A percentile compares a stretch with the other conserved stretches of the same genome.
phyloP scores from a whole-genome alignment of 1,140 invertebrate genomes.

The Capitella teleta region DNA sequence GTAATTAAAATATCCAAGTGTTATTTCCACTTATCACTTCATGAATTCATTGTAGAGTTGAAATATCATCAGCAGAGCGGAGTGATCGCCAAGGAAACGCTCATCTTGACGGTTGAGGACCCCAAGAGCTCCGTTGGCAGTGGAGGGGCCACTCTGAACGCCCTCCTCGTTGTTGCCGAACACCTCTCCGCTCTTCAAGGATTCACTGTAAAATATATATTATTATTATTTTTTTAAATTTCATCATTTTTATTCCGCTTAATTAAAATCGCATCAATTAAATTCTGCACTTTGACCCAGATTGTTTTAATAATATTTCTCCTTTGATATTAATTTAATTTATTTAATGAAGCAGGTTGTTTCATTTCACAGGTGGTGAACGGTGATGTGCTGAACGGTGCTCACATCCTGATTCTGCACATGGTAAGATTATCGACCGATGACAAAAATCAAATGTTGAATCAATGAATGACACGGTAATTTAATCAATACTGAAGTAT shows the following conservation, averaged over 20 bases:
- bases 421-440: too few species aligned
- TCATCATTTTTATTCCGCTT: too few species aligned
- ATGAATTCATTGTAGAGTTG: conserved; percentile 29
- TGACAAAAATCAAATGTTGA: too few species aligned
- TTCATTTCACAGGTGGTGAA: conserved; percentile 37
- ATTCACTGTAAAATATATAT: conserved; percentile 30
- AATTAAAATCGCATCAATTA: too few species aligned
- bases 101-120: conserved; percentile 41
- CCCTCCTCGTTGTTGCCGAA: conserved; percentile 44
- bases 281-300: too few species aligned
- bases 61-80: conserved; percentile 33
- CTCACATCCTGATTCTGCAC: conserved; percentile 44
- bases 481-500: too few species aligned
- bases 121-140: conserved; percentile 43
- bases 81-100: conserved; percentile 29
- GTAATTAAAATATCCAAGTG: conserved; percentile 16
- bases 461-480: too few species aligned
- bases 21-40: conserved; percentile 2
- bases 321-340: too few species aligned
- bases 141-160: conserved; percentile 48
- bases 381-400: conserved; percentile 39
- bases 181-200: conserved; percentile 40
- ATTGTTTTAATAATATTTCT: too few species aligned
- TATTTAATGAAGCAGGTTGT: too few species aligned
- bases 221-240: background rate